A percentile compares a stretch with the other conserved stretches of the same genome.
Evolutionary conservation across 2,113 vertebrate species (phyloP).

Genomic region (Shinisaurus crocodilurus): DNA sequence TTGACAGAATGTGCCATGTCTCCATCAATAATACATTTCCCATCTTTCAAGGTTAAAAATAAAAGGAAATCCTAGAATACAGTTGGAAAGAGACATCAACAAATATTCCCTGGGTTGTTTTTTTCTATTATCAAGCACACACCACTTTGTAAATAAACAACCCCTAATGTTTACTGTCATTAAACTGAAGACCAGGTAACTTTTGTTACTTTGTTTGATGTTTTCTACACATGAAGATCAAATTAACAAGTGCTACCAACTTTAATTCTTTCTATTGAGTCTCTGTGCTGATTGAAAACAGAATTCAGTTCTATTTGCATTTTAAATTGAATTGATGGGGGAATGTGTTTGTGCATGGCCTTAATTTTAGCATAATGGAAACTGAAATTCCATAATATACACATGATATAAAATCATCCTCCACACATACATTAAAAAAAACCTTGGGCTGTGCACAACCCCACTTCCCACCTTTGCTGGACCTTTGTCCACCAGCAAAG

Average conservation of each 20-base stretch:
- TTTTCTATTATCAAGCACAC: not conserved
- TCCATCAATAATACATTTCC: too few relatives aligned
- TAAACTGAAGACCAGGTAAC: not conserved
- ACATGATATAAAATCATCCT: not conserved
- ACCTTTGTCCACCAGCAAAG: not conserved
- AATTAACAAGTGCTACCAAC: not conserved
- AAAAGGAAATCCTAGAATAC: too few relatives aligned
- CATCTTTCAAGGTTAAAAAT: too few relatives aligned
- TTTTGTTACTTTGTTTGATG: not conserved
- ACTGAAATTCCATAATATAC: not conserved
- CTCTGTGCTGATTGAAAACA: not conserved
- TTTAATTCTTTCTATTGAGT: not conserved
- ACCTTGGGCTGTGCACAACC: too few relatives aligned
- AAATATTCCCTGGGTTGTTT: not conserved
- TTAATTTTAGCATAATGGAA: not conserved
- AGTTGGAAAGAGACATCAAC: not conserved
- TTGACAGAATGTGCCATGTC: too few relatives aligned
- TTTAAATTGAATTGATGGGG: not conserved
- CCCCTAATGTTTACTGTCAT: not conserved
- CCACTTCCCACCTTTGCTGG: not conserved
- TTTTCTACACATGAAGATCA: not conserved
- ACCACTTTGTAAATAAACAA: not conserved
- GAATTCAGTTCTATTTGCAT: not conserved
- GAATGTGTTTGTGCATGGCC: not conserved
- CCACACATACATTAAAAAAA: not conserved